phyloP scores from a whole-genome alignment of 2,113 vertebrate genomes.

The Muntiacus reevesi region DNA sequence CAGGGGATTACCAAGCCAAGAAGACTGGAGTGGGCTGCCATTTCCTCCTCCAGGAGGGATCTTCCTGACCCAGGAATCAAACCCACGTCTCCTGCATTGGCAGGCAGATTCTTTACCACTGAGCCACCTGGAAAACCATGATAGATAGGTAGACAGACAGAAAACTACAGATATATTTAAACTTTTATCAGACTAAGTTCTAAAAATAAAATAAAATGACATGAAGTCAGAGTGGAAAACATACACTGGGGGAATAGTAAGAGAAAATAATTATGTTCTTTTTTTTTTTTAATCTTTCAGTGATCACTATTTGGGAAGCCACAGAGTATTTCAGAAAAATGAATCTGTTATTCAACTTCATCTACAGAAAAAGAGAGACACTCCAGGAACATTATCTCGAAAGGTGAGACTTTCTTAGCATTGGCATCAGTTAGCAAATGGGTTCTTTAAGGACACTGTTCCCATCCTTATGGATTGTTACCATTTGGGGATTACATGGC shows the following conservation, averaged over 20 bases:
- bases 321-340: conserved; percentile 75
- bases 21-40: background rate
- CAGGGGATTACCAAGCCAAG: background rate
- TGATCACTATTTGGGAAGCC: conserved; percentile 71
- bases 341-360: conserved; percentile 66
- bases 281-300: conserved; percentile 53
- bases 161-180: background rate
- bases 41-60: background rate
- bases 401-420: conserved; percentile 54
- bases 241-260: background rate
- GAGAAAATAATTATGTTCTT: background rate
- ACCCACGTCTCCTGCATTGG: background rate
- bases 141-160: background rate
- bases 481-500: background rate
- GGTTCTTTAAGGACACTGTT: background rate
- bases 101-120: background rate
- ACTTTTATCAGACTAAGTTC: background rate
- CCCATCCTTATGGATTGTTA: background rate
- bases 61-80: background rate
- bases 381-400: conserved; percentile 65
- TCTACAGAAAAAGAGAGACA: background rate
- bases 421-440: background rate
- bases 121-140: background rate
- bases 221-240: background rate
- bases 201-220: background rate